Conservation (phyloP, 2,113 vertebrate genomes). For the Dasypus novemcinctus region DNA sequence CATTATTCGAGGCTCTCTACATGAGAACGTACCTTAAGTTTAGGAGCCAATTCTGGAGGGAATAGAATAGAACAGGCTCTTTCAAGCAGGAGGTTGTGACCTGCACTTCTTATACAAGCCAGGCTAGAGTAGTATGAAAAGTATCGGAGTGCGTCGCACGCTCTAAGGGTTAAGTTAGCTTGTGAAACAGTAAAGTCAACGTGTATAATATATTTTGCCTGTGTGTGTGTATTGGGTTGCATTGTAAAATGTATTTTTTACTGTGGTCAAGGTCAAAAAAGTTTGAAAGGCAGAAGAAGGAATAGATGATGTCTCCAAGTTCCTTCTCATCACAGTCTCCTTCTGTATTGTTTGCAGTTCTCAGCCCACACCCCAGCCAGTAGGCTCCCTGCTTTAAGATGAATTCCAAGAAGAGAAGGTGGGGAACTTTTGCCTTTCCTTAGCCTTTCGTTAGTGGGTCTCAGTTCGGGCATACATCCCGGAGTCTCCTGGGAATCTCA, state of each 20-base stretch:
- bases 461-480: neutral
- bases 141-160: neutral
- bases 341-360: neutral
- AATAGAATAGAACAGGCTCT: neutral
- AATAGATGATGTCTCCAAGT: neutral
- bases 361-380: neutral
- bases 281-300: neutral
- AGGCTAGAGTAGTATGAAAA: neutral
- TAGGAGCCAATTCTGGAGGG: neutral
- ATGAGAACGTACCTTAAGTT: no score
- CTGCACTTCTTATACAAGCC: neutral
- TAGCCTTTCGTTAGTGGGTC: neutral
- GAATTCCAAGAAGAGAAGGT: neutral
- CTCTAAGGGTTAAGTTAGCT: neutral
- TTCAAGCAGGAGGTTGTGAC: neutral
- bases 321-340: no score
- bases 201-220: rapidly evolving
- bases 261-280: neutral
- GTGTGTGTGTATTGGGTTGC: neutral
- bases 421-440: neutral
- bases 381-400: neutral
- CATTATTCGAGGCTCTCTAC: neutral
- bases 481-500: neutral
- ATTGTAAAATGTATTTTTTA: neutral
- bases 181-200: neutral